A percentile compares a stretch with the other conserved stretches of the same genome.
phyloP scores from a whole-genome alignment of 2,113 vertebrate species.

The Rhinoptilus africanus region DNA sequence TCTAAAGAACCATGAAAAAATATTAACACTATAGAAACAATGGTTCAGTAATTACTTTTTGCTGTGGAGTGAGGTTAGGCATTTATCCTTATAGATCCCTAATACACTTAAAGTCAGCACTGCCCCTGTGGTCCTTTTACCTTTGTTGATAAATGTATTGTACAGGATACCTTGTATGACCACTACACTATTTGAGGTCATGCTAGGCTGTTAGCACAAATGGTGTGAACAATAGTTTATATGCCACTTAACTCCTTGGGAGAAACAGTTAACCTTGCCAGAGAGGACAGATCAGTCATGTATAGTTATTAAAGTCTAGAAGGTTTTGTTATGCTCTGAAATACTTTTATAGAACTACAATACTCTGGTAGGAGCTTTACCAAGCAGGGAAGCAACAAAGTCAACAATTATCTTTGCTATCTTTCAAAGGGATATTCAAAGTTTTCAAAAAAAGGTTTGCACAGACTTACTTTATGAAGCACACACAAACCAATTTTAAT shows the following conservation, averaged over 20 bases:
- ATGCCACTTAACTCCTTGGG: constrained; percentile 83
- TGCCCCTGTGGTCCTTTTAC: constrained; percentile 77
- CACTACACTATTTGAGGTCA: constrained; percentile 76
- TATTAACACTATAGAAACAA: constrained; percentile 80
- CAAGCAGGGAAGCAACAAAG: constrained; percentile 53
- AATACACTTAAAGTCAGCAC: constrained; percentile 75
- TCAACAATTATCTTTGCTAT: constrained; percentile 15
- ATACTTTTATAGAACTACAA: constrained; percentile 63
- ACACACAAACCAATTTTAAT: not conserved
- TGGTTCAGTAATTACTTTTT: constrained; percentile 80
- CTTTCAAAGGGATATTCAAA: constrained; percentile 26
- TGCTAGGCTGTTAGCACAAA: constrained; percentile 79
- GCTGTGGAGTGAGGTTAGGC: constrained; percentile 73
- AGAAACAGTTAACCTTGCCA: constrained; percentile 82
- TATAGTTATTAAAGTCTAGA: constrained; percentile 79
- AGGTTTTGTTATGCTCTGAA: constrained; percentile 75
- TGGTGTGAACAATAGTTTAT: constrained; percentile 84
- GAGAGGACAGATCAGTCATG: constrained; percentile 81
- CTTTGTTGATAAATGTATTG: constrained; percentile 81
- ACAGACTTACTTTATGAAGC: not conserved
- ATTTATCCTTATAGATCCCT: constrained; percentile 80
- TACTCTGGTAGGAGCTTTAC: not conserved
- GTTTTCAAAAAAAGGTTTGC: not conserved
- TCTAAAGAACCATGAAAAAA: constrained; percentile 78
- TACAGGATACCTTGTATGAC: constrained; percentile 71